phyloP scores from a whole-genome alignment of 2,113 vertebrate genomes.

The Melospiza georgiana region DNA sequence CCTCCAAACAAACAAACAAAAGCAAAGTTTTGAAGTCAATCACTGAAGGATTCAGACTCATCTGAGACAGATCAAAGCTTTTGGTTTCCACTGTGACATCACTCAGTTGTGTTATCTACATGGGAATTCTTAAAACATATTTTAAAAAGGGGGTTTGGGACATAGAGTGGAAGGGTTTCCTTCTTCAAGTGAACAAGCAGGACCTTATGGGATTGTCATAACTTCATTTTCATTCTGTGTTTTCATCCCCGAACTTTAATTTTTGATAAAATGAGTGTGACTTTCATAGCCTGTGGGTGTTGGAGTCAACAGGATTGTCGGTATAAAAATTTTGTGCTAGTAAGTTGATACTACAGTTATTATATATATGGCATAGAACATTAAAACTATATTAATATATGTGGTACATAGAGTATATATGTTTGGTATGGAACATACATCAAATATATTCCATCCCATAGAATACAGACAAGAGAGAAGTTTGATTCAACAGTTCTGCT shows the following conservation, averaged over 20 bases:
- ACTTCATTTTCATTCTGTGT: not conserved
- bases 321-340: not conserved
- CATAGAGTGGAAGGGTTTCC: not conserved
- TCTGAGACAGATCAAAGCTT: slow-evolving; percentile 49
- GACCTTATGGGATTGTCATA: not conserved
- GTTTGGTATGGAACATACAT: not conserved
- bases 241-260: not conserved
- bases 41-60: not conserved
- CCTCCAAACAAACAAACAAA: not conserved
- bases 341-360: not conserved
- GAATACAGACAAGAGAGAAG: not conserved
- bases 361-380: not conserved
- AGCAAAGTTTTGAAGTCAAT: not conserved
- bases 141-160: not conserved
- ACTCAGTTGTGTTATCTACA: not conserved
- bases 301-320: not conserved
- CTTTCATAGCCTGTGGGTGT: not conserved
- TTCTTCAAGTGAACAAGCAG: not conserved
- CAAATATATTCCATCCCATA: not conserved
- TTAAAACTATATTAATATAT: not conserved
- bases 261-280: not conserved
- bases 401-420: not conserved
- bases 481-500: fast-evolving
- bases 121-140: not conserved
- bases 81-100: not conserved